Base-by-base conservation (phyloP, 1,140 invertebrate genomes). In the Lepidurus arcticus region DNA sequence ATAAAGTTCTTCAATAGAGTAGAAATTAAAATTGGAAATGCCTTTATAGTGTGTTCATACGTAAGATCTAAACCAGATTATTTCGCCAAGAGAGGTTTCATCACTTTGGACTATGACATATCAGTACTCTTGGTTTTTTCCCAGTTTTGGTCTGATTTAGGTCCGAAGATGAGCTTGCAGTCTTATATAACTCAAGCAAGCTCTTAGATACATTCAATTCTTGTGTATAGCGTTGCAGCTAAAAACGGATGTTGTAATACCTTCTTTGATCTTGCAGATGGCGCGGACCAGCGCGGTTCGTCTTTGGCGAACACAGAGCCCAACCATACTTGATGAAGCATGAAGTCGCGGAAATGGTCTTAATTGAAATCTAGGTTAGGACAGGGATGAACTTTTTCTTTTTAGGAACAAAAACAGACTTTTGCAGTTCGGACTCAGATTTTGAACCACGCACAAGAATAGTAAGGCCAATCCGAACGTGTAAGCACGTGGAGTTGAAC, bases 321-420 rank as follows among this genome's bases (percentile, higher is more conserved):
- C 21, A 65, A 65, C 53, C 53, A 65, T 65, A 65, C 53, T 65
- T 65, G 53, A 65, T 65, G 53, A 65, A 21, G 53, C 53, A 65
- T 65, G 53, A 65, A 21, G 6, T 34, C 2, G 34, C 34, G 34
- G 53, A 13, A 16, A 65, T 47, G 16, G 53, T 65, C 16, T 13
- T n/a, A 21, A 65, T 21, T 65, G 53, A 65, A 65, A 65, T 34
- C 3, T 34, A 34, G 34, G 34, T 34, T 34, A 34, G 34, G 34
- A 34, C 3, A 34, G 34, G 34, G 34, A 3, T 34, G 2, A 34
- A 34, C 4, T 34, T 34, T 34, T 34, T 3, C 3, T 34, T 34
- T 34, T 34, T 34, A 34, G 34, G 4, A 34, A 34, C 34, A 34
- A 34, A 34, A 34, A 4, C 34, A 34, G 3, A 34, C 34, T 34